Conservation (phyloP, 2,888 invertebrate species). For the Cosmopolites sordidus region DNA sequence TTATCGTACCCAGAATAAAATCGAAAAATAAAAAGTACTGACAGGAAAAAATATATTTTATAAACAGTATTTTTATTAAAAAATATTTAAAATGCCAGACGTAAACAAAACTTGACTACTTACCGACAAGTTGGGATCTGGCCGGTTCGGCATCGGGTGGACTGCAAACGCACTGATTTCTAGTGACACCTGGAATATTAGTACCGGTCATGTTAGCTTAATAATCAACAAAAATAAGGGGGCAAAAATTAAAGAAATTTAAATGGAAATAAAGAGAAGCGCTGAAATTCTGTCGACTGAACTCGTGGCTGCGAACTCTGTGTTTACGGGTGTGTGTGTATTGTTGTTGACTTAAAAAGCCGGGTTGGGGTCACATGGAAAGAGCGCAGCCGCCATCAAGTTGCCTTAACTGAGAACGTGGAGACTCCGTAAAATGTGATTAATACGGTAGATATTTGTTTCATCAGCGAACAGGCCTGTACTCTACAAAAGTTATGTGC, state of each 20-base stretch:
- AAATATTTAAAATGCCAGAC: background rate
- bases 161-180: constrained; percentile 34
- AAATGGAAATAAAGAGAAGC: no score
- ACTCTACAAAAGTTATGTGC: no score
- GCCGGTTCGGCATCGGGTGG: constrained; percentile 13
- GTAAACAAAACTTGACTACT: constrained; percentile 11
- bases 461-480: no score
- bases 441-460: background rate
- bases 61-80: background rate
- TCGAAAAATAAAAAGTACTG: no score
- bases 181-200: constrained; percentile 36
- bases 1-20: no score
- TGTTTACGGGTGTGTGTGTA: background rate
- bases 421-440: background rate
- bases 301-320: background rate
- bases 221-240: background rate
- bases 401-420: background rate
- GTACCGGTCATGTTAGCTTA: constrained; percentile 33
- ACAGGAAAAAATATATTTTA: no score
- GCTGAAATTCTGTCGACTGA: background rate
- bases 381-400: background rate
- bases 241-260: background rate
- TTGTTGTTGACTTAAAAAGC: constrained; percentile 2
- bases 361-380: background rate
- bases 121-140: constrained; percentile 22